Percentiles rank a stretch among this genome's conserved stretches.
phyloP scores from a whole-genome alignment of 2,888 invertebrate genomes.

The Papilio demoleus region DNA sequence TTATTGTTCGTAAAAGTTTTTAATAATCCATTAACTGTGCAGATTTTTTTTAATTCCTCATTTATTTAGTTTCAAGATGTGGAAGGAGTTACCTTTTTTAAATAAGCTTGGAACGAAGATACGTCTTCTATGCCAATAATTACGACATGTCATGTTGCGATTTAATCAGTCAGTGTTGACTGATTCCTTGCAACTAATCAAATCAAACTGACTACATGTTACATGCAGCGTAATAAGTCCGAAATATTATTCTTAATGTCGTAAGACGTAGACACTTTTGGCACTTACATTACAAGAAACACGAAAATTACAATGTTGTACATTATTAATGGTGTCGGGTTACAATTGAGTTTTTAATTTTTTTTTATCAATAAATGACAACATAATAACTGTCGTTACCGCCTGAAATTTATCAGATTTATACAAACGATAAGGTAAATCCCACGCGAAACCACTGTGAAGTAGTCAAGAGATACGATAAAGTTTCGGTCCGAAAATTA shows the following conservation, averaged over 20 bases:
- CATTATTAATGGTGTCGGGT: not conserved
- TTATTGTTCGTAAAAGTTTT: too few relatives aligned
- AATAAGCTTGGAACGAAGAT: not conserved
- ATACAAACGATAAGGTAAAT: constrained; percentile 5
- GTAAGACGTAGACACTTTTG: not conserved
- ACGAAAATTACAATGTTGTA: constrained; percentile 4
- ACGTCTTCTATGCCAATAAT: constrained; percentile 13
- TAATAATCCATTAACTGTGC: too few relatives aligned
- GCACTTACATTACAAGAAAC: not conserved
- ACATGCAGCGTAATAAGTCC: constrained; percentile 15
- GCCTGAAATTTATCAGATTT: constrained; percentile 12
- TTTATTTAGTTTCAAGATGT: not conserved
- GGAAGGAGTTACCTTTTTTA: not conserved
- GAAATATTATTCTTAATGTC: constrained; percentile 16
- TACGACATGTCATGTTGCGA: constrained; percentile 24
- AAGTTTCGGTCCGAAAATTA: not conserved
- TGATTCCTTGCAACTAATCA: constrained; percentile 27
- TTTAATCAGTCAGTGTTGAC: constrained; percentile 30
- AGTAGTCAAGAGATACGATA: not conserved
- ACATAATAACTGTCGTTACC: not conserved
- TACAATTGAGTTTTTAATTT: not conserved
- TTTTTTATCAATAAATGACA: constrained; percentile 13
- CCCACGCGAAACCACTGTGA: constrained; percentile 8
- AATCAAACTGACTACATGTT: constrained; percentile 22
- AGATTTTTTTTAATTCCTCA: not conserved